Base-by-base conservation (phyloP, 2,888 invertebrate genomes). In the Diploptera punctata region DNA sequence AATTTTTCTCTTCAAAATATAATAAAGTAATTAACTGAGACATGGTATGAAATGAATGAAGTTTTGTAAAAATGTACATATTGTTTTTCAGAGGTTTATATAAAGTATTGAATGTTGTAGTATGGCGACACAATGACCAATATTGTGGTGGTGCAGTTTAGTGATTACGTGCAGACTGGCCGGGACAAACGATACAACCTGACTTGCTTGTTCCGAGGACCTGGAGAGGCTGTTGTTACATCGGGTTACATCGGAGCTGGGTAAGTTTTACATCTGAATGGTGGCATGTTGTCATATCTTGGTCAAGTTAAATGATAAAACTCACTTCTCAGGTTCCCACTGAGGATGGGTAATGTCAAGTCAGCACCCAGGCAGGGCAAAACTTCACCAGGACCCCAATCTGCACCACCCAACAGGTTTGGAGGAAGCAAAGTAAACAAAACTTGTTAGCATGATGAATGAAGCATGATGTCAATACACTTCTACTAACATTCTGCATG, bases 81-180 rank as follows among this genome's bases (percentile, higher is more conserved):
- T n/a, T n/a, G 38, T 38, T 38, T 38, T 13, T 38, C 38, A 38
- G 38, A 13, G 38, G 5, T 38, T 38, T 13, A 5, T 38, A 38
- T 9, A 38, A 38, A 5, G 38, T 9, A 38, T 13, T 38, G 38
- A 38, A 38, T 9, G 7, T 83, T 82, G n/a, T 83, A 94, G 93
- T 95, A 93, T 79, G 95, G 94, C 3, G 96, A 97, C 80, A 94
- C 95, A 3, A 92, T 96, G 90, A 96, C 96, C 73, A 97, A 96
- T 80, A 96, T 97, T 76, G 94, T 95, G 4, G 95, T 96, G 21
- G 95, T 97, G 0, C 96, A 97, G 81, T 96, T 96, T 85, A 95
- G 95, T 77, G 95, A 97, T 82, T 93, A 92, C 80, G 95, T 97
- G 1, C 96, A 96, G 84, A 96, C 96, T 0, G 93, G 94, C 21